Base-by-base conservation (phyloP, 2,888 invertebrate genomes). In the Lasioglossum leucozonium region DNA sequence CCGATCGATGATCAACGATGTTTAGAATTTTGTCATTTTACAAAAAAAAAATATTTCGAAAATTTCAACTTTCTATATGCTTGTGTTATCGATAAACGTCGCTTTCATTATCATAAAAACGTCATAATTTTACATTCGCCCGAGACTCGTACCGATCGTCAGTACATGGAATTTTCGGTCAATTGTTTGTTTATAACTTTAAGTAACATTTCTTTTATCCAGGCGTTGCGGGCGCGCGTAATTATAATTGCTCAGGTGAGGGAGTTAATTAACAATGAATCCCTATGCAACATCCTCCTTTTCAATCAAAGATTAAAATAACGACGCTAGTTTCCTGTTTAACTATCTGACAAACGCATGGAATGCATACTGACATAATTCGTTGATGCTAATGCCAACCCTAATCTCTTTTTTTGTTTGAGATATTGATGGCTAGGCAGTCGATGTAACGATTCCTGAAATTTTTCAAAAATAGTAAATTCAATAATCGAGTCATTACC, bases 241-340 rank as follows among this genome's bases (percentile, higher is more conserved):
- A 77, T 69, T 34, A 37, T 34, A 10, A 55, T 10, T 42, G 26
- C 2, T 26, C 22, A 22, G 2, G 8, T 44, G 65, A 73, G 34
- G n/a, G 22, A 22, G 69, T n/a, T 69, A 40, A 69, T 69, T 37
- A 69, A 69, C 3, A 65, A 37, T 62, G 37, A 58, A n/a, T 44
- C 40, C 55, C 65, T 34, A 44, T 2, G 89, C 87, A 85, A 87
- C 44, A 87, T 87, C 89, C 87, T 81, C 73, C 67, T 71, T 77
- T 72, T 44, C 65, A 79, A 47, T 65, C 69, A 82, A 79, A 85
- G 79, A 71, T 51, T 55, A 74, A 73, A 83, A 78, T 79, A 80
- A 65, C 73, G 73, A 81, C 58, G 44, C 51, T 40, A 81, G 67
- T 78, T 84, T 76, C 79, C 79, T 83, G 34, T 44, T 83, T 65